Conservation (phyloP, 2,113 vertebrate species). For the Oncorhynchus masou region DNA sequence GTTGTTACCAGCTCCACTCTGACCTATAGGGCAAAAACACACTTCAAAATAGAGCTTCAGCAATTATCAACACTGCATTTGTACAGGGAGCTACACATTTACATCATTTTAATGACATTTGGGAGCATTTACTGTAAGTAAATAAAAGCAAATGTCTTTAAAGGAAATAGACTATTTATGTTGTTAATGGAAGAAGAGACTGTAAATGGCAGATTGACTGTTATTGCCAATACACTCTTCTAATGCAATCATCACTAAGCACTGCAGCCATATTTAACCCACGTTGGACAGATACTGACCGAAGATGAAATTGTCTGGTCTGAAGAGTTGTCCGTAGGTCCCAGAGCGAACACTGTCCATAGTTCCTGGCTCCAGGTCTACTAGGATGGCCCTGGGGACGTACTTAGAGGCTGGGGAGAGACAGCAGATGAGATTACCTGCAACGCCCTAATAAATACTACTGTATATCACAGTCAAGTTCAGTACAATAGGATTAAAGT, state of each 20-base stretch:
- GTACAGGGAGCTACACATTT: too few species aligned
- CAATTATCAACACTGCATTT: not conserved
- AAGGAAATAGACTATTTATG: too few species aligned
- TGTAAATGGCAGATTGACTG: too few species aligned
- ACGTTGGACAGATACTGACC: constrained; percentile 59
- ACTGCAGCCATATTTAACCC: too few species aligned
- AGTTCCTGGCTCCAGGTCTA: constrained; percentile 86
- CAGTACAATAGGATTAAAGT: too few species aligned
- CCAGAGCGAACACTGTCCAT: constrained; percentile 87
- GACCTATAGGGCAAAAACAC: constrained; percentile 65
- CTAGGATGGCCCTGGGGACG: constrained; percentile 85
- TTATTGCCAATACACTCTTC: not conserved
- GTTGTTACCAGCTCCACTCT: constrained; percentile 86
- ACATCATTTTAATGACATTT: too few species aligned
- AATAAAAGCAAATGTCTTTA: too few species aligned
- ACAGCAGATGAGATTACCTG: not conserved
- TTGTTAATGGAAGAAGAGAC: too few species aligned
- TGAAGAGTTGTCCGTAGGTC: constrained; percentile 85
- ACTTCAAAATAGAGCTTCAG: not conserved
- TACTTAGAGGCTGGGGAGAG: constrained; percentile 80
- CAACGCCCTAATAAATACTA: not conserved
- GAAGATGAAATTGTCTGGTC: constrained; percentile 89
- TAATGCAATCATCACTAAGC: too few species aligned
- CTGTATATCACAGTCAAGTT: too few species aligned
- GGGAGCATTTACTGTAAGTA: too few species aligned